These are phyloP conservation scores for Chloroceryle aenea DNA, from an alignment of 2,113 vertebrate genomes.

Conservation along the genomic window DNA sequence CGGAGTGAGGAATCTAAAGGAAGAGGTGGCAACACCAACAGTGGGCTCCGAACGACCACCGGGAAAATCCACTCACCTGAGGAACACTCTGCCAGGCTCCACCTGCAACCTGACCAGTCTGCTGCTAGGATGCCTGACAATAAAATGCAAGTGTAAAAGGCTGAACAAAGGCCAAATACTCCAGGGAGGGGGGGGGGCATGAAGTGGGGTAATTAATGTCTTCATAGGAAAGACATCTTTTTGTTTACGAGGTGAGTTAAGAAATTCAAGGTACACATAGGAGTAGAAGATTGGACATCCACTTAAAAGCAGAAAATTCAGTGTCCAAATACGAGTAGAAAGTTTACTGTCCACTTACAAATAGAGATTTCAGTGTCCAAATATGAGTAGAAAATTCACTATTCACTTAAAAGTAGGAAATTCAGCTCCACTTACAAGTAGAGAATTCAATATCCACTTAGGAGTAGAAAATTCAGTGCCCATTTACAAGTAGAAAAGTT, in stretches of 20 bases:
- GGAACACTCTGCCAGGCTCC: not conserved
- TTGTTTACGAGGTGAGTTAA: not conserved
- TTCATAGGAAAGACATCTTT: not conserved
- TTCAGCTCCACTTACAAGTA: not conserved
- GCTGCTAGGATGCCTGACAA: conserved; percentile 55
- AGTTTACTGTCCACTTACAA: rapidly evolving
- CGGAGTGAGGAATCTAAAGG: not conserved
- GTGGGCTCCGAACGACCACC: not conserved
- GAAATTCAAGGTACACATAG: not conserved
- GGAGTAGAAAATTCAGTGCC: not conserved
- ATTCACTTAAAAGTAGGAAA: not conserved
- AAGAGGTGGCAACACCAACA: not conserved
- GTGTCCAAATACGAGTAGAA: rapidly evolving
- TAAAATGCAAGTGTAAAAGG: conserved; percentile 49
- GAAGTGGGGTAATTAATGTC: not conserved
- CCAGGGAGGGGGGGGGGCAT: not conserved
- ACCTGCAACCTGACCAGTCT: conserved; percentile 20
- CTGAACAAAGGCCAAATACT: not conserved
- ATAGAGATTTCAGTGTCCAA: not conserved
- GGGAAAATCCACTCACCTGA: conserved; percentile 34
- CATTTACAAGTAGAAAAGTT: no score
- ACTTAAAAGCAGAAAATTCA: not conserved
- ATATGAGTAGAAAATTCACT: not conserved
- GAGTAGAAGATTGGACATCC: not conserved
- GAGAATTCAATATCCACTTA: not conserved